A percentile compares a stretch with the other conserved stretches of the same genome.
Conservation (phyloP, 2,888 invertebrate species). For the Myopa testacea region DNA sequence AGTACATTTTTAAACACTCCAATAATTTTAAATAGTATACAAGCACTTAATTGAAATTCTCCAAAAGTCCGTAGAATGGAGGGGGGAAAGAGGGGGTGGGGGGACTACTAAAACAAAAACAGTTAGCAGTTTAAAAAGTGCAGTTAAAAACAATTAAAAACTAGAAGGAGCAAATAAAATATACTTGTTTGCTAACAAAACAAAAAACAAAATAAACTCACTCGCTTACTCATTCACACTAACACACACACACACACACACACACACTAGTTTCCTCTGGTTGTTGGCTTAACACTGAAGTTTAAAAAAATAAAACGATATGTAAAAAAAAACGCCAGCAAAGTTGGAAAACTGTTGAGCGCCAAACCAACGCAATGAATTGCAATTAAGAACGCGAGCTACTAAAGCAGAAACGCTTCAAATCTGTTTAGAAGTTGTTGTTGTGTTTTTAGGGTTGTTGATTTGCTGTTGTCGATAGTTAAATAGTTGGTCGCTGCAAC, state of each 20-base stretch:
- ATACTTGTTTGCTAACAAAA: too few relatives aligned
- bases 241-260: constrained; percentile 10
- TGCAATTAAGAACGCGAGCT: neutral
- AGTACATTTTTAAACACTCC: too few relatives aligned
- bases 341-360: too few relatives aligned
- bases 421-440: neutral
- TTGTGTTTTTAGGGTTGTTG: neutral
- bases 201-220: too few relatives aligned
- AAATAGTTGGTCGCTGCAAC: neutral
- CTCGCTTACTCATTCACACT: neutral
- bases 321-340: too few relatives aligned
- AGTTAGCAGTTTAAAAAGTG: neutral
- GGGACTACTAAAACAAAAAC: neutral
- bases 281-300: neutral
- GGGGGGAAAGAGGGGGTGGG: neutral
- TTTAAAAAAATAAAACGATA: too few relatives aligned
- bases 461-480: neutral
- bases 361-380: neutral
- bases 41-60: too few relatives aligned
- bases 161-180: too few relatives aligned
- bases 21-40: too few relatives aligned
- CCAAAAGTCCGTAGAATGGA: neutral
- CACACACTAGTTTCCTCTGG: neutral
- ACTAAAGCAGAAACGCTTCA: neutral
- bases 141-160: too few relatives aligned